These are phyloP conservation scores for Trichopria drosophilae DNA, from an alignment of 2,888 invertebrate species.

Conservation along the genomic window DNA sequence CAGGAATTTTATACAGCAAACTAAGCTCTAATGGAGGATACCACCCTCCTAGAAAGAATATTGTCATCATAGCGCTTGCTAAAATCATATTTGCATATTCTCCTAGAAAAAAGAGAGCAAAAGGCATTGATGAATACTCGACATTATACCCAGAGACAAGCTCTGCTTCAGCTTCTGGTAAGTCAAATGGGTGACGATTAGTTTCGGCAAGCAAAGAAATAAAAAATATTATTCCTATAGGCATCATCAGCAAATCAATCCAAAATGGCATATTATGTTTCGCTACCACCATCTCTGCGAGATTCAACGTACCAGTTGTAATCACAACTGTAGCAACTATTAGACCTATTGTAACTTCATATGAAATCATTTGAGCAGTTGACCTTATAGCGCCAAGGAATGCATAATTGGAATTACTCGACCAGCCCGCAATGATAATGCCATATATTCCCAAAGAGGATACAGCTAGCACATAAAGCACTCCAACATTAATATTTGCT, in stretches of 20 bases:
- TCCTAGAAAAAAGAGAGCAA: constrained; percentile 25
- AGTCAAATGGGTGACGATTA: constrained; percentile 24
- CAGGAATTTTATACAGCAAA: constrained; percentile 18
- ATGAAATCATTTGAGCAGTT: constrained; percentile 25
- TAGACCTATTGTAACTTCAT: constrained; percentile 19
- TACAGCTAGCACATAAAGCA: constrained; percentile 18
- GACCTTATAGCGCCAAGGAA: constrained; percentile 23
- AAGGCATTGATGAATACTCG: constrained; percentile 25
- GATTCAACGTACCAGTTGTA: constrained; percentile 15
- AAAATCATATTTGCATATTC: constrained; percentile 26
- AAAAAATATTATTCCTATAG: constrained; percentile 21
- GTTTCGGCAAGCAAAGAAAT: constrained; percentile 24
- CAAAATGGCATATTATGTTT: constrained; percentile 16
- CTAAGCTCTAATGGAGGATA: constrained; percentile 13
- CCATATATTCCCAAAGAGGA: constrained; percentile 22
- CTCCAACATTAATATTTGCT: constrained; percentile 22
- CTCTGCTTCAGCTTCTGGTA: constrained; percentile 27
- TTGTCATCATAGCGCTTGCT: constrained; percentile 19
- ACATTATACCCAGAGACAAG: constrained; percentile 21
- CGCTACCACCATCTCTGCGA: constrained; percentile 17
- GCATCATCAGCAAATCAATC: constrained; percentile 16
- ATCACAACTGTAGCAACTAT: constrained; percentile 15
- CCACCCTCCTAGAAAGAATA: constrained; percentile 24
- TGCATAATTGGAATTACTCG: constrained; percentile 23
- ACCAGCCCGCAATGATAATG: constrained; percentile 22